Percentiles rank a stretch among this genome's conserved stretches.
Conservation (phyloP, 1,140 invertebrate genomes). For the Mamestra configurata region DNA sequence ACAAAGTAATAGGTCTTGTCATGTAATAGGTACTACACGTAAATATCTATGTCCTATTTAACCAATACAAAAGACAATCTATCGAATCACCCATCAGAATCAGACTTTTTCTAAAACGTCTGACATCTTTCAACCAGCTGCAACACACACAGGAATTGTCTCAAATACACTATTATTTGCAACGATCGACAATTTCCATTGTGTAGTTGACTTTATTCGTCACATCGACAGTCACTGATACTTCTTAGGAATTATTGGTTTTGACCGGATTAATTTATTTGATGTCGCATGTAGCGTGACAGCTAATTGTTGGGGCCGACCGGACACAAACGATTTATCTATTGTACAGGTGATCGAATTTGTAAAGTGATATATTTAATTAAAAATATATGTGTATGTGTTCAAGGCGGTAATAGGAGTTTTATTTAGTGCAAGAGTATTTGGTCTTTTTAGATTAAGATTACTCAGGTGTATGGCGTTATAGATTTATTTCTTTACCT, state of each 20-base stretch:
- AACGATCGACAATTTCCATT: constrained; percentile 29
- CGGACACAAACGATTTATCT: constrained; percentile 2
- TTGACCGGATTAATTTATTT: constrained; percentile 44
- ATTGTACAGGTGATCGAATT: background rate
- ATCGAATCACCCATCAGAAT: too few species aligned
- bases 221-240: constrained; percentile 15
- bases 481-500: too few species aligned
- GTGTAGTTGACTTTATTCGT: constrained; percentile 37
- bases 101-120: background rate
- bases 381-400: background rate
- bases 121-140: background rate
- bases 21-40: too few species aligned
- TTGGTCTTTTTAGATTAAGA: too few species aligned
- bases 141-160: background rate
- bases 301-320: constrained; percentile 35
- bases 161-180: constrained; percentile 7
- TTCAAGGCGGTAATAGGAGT: background rate
- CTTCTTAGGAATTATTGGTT: constrained; percentile 36
- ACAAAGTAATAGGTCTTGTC: too few species aligned
- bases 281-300: constrained; percentile 37
- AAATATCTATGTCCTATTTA: too few species aligned
- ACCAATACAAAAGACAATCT: too few species aligned
- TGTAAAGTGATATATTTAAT: background rate
- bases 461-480: too few species aligned
- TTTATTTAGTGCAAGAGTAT: background rate